Conservation (phyloP, 1,140 invertebrate species). For the Euborellia annulipes region DNA sequence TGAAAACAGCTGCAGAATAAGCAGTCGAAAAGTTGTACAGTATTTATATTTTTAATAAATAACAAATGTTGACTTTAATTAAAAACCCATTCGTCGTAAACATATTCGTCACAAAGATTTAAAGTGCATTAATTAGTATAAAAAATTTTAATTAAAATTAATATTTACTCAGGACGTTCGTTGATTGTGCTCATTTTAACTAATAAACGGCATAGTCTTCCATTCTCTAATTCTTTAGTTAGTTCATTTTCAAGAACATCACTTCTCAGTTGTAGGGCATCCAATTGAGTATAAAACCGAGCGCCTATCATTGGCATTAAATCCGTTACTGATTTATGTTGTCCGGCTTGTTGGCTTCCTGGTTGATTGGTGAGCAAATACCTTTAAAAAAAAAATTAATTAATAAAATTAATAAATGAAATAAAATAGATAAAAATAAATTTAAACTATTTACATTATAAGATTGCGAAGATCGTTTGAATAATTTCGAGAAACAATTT, state of each 20-base stretch:
- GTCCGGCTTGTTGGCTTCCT: conserved; percentile 33
- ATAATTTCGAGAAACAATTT: conserved; percentile 77
- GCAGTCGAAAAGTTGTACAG: no score
- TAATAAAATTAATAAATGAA: no score
- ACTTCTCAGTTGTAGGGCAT: conserved; percentile 68
- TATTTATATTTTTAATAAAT: no score
- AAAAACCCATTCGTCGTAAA: no score
- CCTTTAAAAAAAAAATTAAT: conserved; percentile 32
- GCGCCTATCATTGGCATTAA: conserved; percentile 99
- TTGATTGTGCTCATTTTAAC: conserved; percentile 83
- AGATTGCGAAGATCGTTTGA: conserved; percentile 86
- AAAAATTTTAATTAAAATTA: no score
- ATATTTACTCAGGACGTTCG: conserved; percentile 77
- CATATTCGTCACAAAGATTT: no score
- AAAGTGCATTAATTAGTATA: no score
- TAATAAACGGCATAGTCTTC: conserved; percentile 74
- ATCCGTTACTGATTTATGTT: conserved; percentile 74
- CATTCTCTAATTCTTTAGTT: conserved; percentile 88
- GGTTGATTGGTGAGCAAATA: conserved; percentile 57
- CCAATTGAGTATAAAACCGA: conserved; percentile 88
- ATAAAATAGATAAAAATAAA: conserved; percentile 7
- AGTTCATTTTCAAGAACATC: conserved; percentile 85
- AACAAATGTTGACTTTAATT: no score
- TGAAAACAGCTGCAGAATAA: no score
- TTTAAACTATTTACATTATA: conserved; percentile 62